Evolutionary conservation across 2,113 vertebrate species (phyloP).

Genomic region (Atractosteus spatula): DNA sequence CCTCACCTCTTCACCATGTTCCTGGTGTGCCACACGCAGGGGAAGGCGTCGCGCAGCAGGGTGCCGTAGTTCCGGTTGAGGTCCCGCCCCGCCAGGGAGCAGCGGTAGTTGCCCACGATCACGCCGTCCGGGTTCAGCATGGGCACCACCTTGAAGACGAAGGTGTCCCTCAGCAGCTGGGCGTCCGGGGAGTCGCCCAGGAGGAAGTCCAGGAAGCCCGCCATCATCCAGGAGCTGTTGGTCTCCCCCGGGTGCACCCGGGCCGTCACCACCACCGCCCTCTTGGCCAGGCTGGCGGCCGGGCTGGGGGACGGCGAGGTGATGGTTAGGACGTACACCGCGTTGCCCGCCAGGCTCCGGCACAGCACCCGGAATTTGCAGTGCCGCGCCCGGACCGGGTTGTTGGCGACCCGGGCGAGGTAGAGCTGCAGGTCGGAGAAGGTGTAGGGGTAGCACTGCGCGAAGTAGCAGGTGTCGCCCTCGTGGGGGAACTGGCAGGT

Average conservation of each 20-base stretch:
- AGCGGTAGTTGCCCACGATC: slow-evolving; percentile 89
- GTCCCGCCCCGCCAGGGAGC: slow-evolving; percentile 81
- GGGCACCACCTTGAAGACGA: slow-evolving; percentile 88
- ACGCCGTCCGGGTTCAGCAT: slow-evolving; percentile 95
- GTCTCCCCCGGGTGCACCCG: slow-evolving; percentile 85
- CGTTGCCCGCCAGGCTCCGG: slow-evolving; percentile 82
- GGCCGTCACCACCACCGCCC: slow-evolving; percentile 79
- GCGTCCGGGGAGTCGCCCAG: slow-evolving; percentile 75
- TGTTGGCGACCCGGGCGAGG: slow-evolving; percentile 57
- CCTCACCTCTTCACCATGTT: slow-evolving; percentile 84
- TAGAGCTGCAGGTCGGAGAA: slow-evolving; percentile 80
- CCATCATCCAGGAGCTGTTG: slow-evolving; percentile 86
- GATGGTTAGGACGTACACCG: slow-evolving; percentile 76
- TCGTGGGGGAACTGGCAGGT: slow-evolving; percentile 73
- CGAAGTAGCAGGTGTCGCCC: slow-evolving; percentile 82
- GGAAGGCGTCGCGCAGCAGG: slow-evolving; percentile 67
- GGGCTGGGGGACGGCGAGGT: slow-evolving; percentile 50
- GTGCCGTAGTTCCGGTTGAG: slow-evolving; percentile 83
- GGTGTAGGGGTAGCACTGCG: slow-evolving; percentile 89
- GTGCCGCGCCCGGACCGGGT: slow-evolving; percentile 59
- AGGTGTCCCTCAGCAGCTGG: slow-evolving; percentile 75
- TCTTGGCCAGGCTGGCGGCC: slow-evolving; percentile 51
- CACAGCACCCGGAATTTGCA: slow-evolving; percentile 78
- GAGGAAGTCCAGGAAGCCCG: slow-evolving; percentile 83
- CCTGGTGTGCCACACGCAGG: slow-evolving; percentile 78